A percentile compares a stretch with the other conserved stretches of the same genome.
These are phyloP conservation scores for Choloepus didactylus DNA, from an alignment of 2,797 vertebrate genomes.

Conservation along the genomic window DNA sequence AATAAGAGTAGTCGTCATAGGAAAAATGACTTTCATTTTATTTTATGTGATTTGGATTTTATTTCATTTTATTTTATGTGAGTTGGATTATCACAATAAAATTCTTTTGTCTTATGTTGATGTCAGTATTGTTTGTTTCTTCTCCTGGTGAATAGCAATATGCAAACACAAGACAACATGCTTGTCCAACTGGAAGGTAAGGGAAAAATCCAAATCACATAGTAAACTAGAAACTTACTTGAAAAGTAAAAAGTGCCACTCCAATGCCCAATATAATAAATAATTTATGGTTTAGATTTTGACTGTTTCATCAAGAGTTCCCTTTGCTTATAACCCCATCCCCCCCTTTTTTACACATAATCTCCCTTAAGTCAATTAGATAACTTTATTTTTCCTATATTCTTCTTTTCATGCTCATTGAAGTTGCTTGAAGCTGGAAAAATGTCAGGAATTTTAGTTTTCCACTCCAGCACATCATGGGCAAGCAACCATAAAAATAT, in stretches of 20 bases:
- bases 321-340: not conserved
- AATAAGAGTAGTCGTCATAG: not conserved
- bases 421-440: constrained; percentile 3
- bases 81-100: not conserved
- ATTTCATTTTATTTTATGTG: no score
- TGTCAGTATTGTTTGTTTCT: not conserved
- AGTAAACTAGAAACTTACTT: not conserved
- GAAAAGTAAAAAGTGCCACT: constrained; percentile 9
- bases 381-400: not conserved
- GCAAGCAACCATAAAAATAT: not conserved
- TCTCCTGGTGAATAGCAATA: not conserved
- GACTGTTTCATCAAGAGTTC: not conserved
- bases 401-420: not conserved
- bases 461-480: not conserved
- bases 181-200: not conserved
- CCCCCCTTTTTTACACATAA: not conserved
- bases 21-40: not conserved
- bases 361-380: not conserved
- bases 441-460: constrained; percentile 45
- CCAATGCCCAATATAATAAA: not conserved
- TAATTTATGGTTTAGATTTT: constrained; percentile 36
- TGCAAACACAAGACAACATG: not conserved
- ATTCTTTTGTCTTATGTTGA: not conserved
- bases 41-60: no score
- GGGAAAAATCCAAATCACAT: not conserved